Conservation (phyloP, 1,140 invertebrate genomes). For the Oryzaephilus surinamensis region DNA sequence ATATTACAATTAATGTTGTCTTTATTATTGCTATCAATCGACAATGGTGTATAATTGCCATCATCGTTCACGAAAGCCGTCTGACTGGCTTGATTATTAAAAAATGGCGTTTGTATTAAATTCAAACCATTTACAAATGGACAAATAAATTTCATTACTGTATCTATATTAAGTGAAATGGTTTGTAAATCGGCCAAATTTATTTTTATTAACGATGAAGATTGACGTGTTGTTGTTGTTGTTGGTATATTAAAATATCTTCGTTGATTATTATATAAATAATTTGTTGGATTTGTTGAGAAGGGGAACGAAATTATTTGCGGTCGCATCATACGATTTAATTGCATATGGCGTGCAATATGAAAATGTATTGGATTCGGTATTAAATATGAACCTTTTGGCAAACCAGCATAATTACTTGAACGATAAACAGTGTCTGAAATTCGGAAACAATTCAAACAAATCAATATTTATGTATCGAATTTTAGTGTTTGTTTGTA, state of each 20-base stretch:
- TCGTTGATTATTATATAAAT: slow-evolving; percentile 4
- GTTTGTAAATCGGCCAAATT: slow-evolving; percentile 20
- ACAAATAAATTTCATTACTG: slow-evolving; percentile 25
- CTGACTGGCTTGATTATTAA: slow-evolving; percentile 18
- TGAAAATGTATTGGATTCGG: slow-evolving; percentile 34
- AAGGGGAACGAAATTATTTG: slow-evolving; percentile 10
- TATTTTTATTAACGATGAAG: no score
- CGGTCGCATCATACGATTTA: slow-evolving; percentile 15
- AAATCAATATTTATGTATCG: no score
- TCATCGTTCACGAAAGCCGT: slow-evolving; percentile 17
- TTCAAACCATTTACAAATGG: slow-evolving; percentile 31
- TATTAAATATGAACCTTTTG: slow-evolving; percentile 31
- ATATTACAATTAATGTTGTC: background rate
- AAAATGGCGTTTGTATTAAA: slow-evolving; percentile 14
- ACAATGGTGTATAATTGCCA: slow-evolving; percentile 14
- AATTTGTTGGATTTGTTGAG: slow-evolving; percentile 5
- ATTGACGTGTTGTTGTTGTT: no score
- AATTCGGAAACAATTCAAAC: no score
- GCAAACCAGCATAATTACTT: slow-evolving; percentile 28
- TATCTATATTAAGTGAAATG: slow-evolving; percentile 25
- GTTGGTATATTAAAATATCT: slow-evolving; percentile 18
- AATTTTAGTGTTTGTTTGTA: no score
- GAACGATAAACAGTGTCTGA: slow-evolving; percentile 33
- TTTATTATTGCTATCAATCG: background rate
- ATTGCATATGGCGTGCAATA: slow-evolving; percentile 21